Percentiles rank a stretch among this genome's conserved stretches.
Evolutionary conservation across 2,888 invertebrate species (phyloP).

Genomic region (Platyscelio sp.): DNA sequence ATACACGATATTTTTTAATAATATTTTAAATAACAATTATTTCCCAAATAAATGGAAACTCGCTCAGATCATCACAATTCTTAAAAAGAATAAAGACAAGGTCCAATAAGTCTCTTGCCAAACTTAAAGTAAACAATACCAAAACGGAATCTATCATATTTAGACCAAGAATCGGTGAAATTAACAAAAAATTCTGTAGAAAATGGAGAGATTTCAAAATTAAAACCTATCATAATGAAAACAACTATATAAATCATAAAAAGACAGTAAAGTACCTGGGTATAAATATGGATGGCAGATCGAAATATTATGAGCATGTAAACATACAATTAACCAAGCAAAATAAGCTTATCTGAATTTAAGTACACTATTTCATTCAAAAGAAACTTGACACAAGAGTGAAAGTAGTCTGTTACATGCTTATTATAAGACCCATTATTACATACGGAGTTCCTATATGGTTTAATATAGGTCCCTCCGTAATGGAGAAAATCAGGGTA

Average conservation of each 20-base stretch:
- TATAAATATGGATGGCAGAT: not conserved
- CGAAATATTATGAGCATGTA: not conserved
- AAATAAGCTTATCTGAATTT: constrained; percentile 45
- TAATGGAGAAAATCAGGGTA: constrained; percentile 60
- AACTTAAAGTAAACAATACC: constrained; percentile 43
- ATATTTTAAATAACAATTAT: constrained; percentile 71
- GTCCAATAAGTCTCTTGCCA: constrained; percentile 73
- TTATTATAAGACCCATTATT: constrained; percentile 59
- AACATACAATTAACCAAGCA: constrained; percentile 52
- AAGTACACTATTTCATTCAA: constrained; percentile 53
- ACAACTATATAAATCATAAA: not conserved
- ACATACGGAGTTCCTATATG: constrained; percentile 65
- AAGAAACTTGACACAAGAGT: constrained; percentile 33
- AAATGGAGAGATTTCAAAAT: constrained; percentile 37
- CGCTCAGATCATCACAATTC: constrained; percentile 70
- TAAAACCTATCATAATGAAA: not conserved
- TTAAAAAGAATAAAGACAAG: constrained; percentile 47
- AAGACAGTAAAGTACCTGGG: constrained; percentile 22
- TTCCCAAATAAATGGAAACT: constrained; percentile 75
- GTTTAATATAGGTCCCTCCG: constrained; percentile 56
- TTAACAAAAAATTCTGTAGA: not conserved
- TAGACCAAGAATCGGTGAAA: not conserved
- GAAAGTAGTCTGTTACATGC: constrained; percentile 63
- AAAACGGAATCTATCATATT: constrained; percentile 68
- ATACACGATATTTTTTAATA: constrained; percentile 50